phyloP scores from a whole-genome alignment of 2,888 invertebrate species.

The Atrina japonica region DNA sequence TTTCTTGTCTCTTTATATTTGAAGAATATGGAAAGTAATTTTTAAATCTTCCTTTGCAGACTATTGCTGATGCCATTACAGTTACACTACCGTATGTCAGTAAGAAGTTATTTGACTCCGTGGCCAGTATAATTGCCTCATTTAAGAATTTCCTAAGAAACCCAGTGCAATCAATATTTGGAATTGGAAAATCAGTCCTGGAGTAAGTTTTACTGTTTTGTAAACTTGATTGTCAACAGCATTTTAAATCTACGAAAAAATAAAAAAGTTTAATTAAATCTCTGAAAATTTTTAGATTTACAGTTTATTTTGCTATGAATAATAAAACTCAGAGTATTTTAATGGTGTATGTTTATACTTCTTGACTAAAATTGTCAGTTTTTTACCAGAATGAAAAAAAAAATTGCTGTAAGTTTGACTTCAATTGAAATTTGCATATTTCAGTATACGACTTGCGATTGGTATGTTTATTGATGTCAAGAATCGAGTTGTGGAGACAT shows the following conservation, averaged over 20 bases:
- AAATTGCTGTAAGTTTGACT: too few species aligned
- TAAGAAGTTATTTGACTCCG: slow-evolving; percentile 52
- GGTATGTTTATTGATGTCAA: slow-evolving; percentile 56
- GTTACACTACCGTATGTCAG: slow-evolving; percentile 55
- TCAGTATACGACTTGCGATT: slow-evolving; percentile 53
- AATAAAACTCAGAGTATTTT: background rate
- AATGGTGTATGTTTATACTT: background rate
- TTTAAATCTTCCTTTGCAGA: slow-evolving; percentile 29
- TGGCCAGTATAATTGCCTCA: slow-evolving; percentile 42
- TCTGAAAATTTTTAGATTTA: too few species aligned
- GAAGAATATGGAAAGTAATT: too few species aligned
- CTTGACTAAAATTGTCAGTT: too few species aligned
- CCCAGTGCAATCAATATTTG: slow-evolving; percentile 50
- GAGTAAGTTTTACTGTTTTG: slow-evolving; percentile 44
- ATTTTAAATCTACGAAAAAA: too few species aligned
- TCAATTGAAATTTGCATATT: too few species aligned
- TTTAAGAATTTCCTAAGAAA: slow-evolving; percentile 43
- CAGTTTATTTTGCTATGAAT: background rate
- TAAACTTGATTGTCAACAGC: too few species aligned
- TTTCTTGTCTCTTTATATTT: slow-evolving; percentile 5
- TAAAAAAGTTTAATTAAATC: too few species aligned
- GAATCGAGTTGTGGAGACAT: slow-evolving; percentile 48
- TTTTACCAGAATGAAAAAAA: too few species aligned
- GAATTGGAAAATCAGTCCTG: slow-evolving; percentile 42
- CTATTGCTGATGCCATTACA: slow-evolving; percentile 55